These are phyloP conservation scores for Onchidella celtica DNA, from an alignment of 2,888 invertebrate species.

Conservation along the genomic window DNA sequence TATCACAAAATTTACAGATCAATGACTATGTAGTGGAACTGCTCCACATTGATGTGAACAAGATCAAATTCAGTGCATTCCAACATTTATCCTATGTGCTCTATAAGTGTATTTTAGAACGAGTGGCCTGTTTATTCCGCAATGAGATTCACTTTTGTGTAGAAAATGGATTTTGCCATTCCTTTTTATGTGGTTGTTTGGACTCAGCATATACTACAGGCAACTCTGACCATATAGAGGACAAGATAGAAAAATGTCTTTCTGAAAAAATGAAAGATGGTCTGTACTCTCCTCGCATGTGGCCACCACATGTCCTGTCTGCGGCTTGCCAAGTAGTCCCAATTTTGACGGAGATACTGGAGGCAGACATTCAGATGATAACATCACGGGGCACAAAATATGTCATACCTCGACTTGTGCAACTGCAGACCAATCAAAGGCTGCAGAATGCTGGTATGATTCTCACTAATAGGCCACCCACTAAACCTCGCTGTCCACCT, in stretches of 20 bases:
- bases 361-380: conserved; percentile 36
- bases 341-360: conserved; percentile 21
- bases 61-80: conserved; percentile 10
- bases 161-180: conserved; percentile 41
- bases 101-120: conserved; percentile 37
- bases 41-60: conserved; percentile 24
- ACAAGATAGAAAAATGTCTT: conserved; percentile 46
- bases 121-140: conserved; percentile 36
- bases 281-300: conserved; percentile 38
- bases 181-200: conserved; percentile 44
- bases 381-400: conserved; percentile 23
- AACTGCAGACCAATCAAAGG: conserved; percentile 15
- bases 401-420: conserved; percentile 33
- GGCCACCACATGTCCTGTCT: conserved; percentile 48
- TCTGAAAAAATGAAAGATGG: conserved; percentile 49
- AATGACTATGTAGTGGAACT: conserved; percentile 38
- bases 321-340: conserved; percentile 39
- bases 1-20: conserved; percentile 32
- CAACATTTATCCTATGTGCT: conserved; percentile 24
- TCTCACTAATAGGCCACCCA: conserved; percentile 43
- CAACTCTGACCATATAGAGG: conserved; percentile 26
- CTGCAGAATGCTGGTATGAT: conserved; percentile 35
- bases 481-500: conserved; percentile 41
- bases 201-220: not conserved
- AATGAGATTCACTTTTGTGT: conserved; percentile 39